phyloP scores from a whole-genome alignment of 2,113 vertebrate species.

The Dinomys branickii region DNA sequence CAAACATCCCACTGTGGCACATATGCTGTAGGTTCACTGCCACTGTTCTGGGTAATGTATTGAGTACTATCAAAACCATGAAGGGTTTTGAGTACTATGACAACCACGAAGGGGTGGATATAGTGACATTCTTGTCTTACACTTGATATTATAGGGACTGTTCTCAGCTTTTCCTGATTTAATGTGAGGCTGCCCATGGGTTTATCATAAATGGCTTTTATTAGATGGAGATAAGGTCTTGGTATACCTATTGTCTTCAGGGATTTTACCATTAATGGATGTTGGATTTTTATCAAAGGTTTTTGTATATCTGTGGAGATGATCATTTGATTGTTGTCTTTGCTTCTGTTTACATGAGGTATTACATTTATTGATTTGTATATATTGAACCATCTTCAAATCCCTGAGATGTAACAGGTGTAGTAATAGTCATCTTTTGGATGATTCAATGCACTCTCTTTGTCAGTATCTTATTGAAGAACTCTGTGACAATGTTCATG shows the following conservation, averaged over 20 bases:
- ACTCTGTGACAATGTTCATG: not conserved
- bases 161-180: not conserved
- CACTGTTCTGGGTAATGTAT: not conserved
- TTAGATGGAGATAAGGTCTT: not conserved
- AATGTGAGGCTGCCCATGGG: not conserved
- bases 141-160: not conserved
- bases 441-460: not conserved
- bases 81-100: not conserved
- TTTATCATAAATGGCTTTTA: not conserved
- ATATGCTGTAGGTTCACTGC: not conserved
- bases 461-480: not conserved
- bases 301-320: not conserved
- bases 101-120: not conserved
- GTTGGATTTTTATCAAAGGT: not conserved
- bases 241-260: not conserved
- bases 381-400: not conserved
- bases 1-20: not conserved
- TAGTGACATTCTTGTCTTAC: not conserved
- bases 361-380: not conserved
- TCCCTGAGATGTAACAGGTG: not conserved
- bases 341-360: not conserved
- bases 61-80: not conserved
- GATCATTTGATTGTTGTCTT: not conserved
- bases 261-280: not conserved
- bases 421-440: not conserved